Evolutionary conservation across 2,113 vertebrate genomes (phyloP), one percentile per base, ranked within the genome.

Genomic region (Bothrops jararaca): DNA sequence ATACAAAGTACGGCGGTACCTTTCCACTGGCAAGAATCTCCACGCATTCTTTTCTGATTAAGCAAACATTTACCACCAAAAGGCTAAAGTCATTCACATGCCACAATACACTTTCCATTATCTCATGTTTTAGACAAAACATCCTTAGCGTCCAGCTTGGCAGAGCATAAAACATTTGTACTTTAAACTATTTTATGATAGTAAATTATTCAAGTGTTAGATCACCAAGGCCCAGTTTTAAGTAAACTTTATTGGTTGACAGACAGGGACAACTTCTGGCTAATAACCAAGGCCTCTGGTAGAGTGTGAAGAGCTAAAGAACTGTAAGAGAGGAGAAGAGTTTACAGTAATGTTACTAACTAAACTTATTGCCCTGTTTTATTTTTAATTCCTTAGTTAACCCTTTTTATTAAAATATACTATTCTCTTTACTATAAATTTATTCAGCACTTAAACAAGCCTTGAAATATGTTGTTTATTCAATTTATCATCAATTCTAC

Each of bases 111-210:
- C 90, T 96, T 97, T 97, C 95, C 94, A 96, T 95, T 97, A 97
- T 96, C 96, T 96, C 95, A 95, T 97, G 93, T 94, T 96, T 96
- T 97, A 97, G 96, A 97, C 96, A 96, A 96, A 95, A 94, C 95
- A 96, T 95, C 90, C 96, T 94, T 92, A 95, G 92, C 4, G 87
- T 94, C 95, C 94, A 97, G 94, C 91, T 96, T 97, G 96, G 95
- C 88, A 94, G 0, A 94, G 91, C 95, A 96, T 96, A 94, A 96
- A 97, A 96, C 92, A 96, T 95, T 96, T 93, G 91, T 91, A 93
- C 92, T 95, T 95, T 88, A 94, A 97, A 95, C 86, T 94, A 93
- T 95, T 97, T 96, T 97, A 97, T 90, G 95, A 96, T 96, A 97
- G 96, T 96, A 97, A 97, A 96, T 96, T 96, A 96, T 92, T 95